Conservation (phyloP, 2,888 invertebrate species). For the Melieria picta region DNA sequence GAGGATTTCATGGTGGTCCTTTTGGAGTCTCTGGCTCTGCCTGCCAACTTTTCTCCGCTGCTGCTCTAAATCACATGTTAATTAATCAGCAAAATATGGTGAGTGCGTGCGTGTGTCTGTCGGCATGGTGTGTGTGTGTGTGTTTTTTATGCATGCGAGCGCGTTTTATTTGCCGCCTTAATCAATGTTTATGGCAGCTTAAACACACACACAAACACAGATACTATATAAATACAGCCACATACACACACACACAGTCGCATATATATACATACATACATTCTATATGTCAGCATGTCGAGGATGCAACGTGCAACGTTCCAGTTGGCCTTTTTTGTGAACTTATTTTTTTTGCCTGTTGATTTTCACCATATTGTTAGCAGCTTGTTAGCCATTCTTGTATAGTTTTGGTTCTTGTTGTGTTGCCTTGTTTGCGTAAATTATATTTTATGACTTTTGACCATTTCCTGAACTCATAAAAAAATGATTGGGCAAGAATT, state of each 20-base stretch:
- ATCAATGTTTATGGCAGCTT: constrained; percentile 36
- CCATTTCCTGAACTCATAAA: constrained; percentile 57
- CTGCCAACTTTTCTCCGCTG: constrained; percentile 14
- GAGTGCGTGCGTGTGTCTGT: not conserved
- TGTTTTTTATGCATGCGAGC: constrained; percentile 20
- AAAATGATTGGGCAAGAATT: constrained; percentile 26
- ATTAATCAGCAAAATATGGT: constrained; percentile 56
- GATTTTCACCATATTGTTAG: constrained; percentile 52
- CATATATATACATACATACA: constrained; percentile 1
- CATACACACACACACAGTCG: not conserved
- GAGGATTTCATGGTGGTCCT: constrained; percentile 48
- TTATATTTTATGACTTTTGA: constrained; percentile 53
- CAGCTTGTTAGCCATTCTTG: constrained; percentile 52
- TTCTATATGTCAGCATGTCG: constrained; percentile 1
- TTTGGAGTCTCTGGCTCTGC: constrained; percentile 11
- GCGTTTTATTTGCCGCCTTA: constrained; percentile 44
- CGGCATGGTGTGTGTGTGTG: not conserved
- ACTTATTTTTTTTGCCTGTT: not conserved
- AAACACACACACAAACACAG: constrained; percentile 19
- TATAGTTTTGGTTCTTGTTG: constrained; percentile 27
- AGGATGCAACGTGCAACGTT: not conserved
- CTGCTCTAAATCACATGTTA: constrained; percentile 47
- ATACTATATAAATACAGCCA: constrained; percentile 8
- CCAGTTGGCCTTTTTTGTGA: constrained; percentile 12
- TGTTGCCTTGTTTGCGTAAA: constrained; percentile 38